Evolutionary conservation across 2,113 vertebrate genomes (phyloP), one percentile per base, ranked within the genome.

Genomic region (Heliornis fulica): DNA sequence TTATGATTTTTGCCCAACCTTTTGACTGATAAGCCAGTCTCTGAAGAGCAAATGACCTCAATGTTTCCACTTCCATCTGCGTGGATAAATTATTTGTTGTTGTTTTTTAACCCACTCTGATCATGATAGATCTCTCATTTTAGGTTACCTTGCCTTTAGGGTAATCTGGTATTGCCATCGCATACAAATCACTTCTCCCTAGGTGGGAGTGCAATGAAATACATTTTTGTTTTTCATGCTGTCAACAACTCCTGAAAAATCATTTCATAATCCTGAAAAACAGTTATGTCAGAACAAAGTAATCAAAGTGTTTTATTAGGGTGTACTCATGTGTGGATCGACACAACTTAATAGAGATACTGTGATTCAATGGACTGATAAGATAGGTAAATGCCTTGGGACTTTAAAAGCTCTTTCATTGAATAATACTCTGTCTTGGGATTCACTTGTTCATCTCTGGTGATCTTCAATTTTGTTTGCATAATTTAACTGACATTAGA

Each of bases 1-100:
- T 90, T 96, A 81, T 84, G 96, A 89, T 94, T 97, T 98, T 95
- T 97, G 90, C 51, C 94, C 79, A n/a, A n/a, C n/a, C n/a, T n/a
- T n/a, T n/a, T 94, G 71, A 89, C 48, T 97, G 87, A 93, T 96
- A 89, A 94, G 65, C 74, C 66, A 40, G 63, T 89, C 56, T 95
- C 88, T 69, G 63, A 91, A 83, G 85, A 96, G 94, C 95, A 97
- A 97, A 97, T 93, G 11, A 91, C 83, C 82, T 95, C 83, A 96
- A 22, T 1, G 4, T 95, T 96, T 96, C 87, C 71, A 89, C 75
- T 97, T 97, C 91, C 83, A 97, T 75, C 96, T 95, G 76, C 45
- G 65, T 74, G 74, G 85, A 77, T 97, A 96, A 93, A 90, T 97
- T 97, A 88, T 92, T n/a, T 83, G 54, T 46, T 43, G 56, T n/a